phyloP scores from a whole-genome alignment of 2,888 invertebrate species.

The Megamerina dolium region DNA sequence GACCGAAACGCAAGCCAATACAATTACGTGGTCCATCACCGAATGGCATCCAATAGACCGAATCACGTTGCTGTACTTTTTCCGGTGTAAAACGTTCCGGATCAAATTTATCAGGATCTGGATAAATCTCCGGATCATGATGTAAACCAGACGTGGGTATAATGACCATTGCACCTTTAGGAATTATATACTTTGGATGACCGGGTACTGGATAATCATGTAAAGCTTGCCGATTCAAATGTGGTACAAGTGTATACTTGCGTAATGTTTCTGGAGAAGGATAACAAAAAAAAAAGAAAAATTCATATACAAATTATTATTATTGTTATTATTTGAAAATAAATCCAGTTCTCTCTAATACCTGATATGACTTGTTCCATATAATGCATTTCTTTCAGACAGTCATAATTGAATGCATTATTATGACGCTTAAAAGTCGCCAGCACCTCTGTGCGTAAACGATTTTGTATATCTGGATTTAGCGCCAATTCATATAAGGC shows the following conservation, averaged over 20 bases:
- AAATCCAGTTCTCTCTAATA: slow-evolving; percentile 3
- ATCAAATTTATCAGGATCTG: slow-evolving; percentile 55
- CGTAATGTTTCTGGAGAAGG: slow-evolving; percentile 50
- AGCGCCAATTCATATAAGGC: slow-evolving; percentile 30
- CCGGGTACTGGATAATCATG: slow-evolving; percentile 27
- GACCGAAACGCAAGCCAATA: slow-evolving; percentile 32
- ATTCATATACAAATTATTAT: background rate
- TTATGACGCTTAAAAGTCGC: slow-evolving; percentile 20
- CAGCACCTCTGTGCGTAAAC: slow-evolving; percentile 26
- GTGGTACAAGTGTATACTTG: slow-evolving; percentile 50
- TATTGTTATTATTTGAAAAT: background rate
- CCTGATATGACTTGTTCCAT: slow-evolving; percentile 22
- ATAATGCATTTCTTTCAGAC: slow-evolving; percentile 27
- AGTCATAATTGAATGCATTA: slow-evolving; percentile 29
- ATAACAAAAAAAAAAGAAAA: too few relatives aligned
- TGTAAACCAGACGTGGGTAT: slow-evolving; percentile 54
- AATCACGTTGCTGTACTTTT: slow-evolving; percentile 46
- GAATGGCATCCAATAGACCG: slow-evolving; percentile 37
- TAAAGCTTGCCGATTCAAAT: slow-evolving; percentile 35
- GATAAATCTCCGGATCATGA: slow-evolving; percentile 54
- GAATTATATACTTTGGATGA: slow-evolving; percentile 10
- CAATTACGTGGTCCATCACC: slow-evolving; percentile 44
- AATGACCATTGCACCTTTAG: slow-evolving; percentile 32
- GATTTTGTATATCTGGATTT: slow-evolving; percentile 27
- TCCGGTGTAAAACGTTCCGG: slow-evolving; percentile 55